These are phyloP conservation scores for Fistularia tabacaria DNA, from an alignment of 2,797 vertebrate species.

Conservation along the genomic window DNA sequence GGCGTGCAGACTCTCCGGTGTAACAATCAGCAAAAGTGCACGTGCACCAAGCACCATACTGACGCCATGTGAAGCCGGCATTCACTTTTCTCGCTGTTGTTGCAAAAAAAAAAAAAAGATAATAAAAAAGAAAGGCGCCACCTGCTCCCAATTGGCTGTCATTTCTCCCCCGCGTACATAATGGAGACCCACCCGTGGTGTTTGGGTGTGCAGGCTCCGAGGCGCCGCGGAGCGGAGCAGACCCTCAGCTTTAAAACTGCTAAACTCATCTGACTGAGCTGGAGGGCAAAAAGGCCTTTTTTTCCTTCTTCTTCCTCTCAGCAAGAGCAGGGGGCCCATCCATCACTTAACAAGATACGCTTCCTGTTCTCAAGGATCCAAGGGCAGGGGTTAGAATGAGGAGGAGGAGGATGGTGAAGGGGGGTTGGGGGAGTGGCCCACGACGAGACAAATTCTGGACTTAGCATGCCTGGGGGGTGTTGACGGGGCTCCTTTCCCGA, in stretches of 20 bases:
- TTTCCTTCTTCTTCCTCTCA: conserved; percentile 62
- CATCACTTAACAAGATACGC: conserved; percentile 88
- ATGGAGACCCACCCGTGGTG: conserved; percentile 36
- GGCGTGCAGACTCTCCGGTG: too few relatives aligned
- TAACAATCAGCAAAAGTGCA: too few relatives aligned
- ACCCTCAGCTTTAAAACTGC: conserved; percentile 66
- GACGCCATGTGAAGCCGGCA: too few relatives aligned
- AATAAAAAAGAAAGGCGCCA: neutral
- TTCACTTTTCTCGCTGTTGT: neutral
- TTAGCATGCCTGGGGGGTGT: conserved; percentile 77
- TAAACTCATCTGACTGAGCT: conserved; percentile 74
- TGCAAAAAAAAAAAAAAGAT: conserved; percentile 4
- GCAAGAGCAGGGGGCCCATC: conserved; percentile 79
- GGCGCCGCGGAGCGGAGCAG: conserved; percentile 45
- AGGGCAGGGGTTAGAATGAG: conserved; percentile 68
- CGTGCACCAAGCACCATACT: too few relatives aligned
- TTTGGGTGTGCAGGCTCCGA: conserved; percentile 43
- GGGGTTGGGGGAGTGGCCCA: conserved; percentile 32
- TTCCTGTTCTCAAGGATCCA: conserved; percentile 90
- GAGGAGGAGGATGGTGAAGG: too few relatives aligned
- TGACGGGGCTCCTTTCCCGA: conserved; percentile 81
- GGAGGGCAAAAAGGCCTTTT: conserved; percentile 68
- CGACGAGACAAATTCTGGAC: conserved; percentile 84
- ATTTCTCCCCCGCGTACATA: conserved; percentile 33
- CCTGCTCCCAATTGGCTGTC: conserved; percentile 35